Evolutionary conservation across 1,140 invertebrate genomes (phyloP).

Genomic region (Megalopta genalis): DNA sequence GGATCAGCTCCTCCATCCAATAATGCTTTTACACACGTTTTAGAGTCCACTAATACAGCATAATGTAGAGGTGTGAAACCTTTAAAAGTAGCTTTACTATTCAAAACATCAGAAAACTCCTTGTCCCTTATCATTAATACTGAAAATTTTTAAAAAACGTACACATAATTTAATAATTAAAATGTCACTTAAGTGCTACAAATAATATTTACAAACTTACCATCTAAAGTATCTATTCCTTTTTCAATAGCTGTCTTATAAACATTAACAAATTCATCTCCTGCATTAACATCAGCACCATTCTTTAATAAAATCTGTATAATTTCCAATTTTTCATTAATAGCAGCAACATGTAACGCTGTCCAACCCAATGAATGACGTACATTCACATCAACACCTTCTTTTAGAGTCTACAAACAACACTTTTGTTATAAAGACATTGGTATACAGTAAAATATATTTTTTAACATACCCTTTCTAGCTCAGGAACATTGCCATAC

Average conservation of each 20-base stretch:
- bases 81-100: conserved; percentile 87
- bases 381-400: conserved; percentile 82
- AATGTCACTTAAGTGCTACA: conserved; percentile 27
- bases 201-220: conserved; percentile 70
- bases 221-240: conserved; percentile 83
- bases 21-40: conserved; percentile 82
- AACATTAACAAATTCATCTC: conserved; percentile 89
- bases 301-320: conserved; percentile 85
- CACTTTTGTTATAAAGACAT: not conserved
- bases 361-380: conserved; percentile 92
- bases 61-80: conserved; percentile 96
- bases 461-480: conserved; percentile 79
- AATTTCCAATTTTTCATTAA: conserved; percentile 85
- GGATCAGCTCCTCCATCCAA: conserved; percentile 87
- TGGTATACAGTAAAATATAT: not conserved
- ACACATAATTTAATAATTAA: not conserved
- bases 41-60: conserved; percentile 89
- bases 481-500: conserved; percentile 83
- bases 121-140: conserved; percentile 87
- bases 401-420: conserved; percentile 62
- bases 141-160: conserved; percentile 66
- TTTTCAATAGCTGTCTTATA: conserved; percentile 82
- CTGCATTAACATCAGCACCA: conserved; percentile 90
- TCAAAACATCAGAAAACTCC: conserved; percentile 89
- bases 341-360: conserved; percentile 90